Base-by-base conservation (phyloP, 2,797 vertebrate genomes). In the Allochrocebus solatus region DNA sequence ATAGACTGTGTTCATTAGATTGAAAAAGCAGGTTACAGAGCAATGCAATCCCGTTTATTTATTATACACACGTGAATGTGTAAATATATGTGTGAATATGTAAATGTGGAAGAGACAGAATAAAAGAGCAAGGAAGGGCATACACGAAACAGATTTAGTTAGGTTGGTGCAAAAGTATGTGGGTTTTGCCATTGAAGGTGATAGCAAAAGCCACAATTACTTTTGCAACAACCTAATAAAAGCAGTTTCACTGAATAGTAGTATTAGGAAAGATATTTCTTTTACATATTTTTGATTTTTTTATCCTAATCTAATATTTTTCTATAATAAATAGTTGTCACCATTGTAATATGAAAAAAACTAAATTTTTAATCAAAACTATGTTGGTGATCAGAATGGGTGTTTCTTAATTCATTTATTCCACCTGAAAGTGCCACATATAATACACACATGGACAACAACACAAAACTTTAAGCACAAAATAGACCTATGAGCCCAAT, bases 1-100 rank as follows among this genome's bases (percentile, higher is more conserved):
- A 82, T 36, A 46, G 50, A 95, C 86, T 87, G 70, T 82, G 50
- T 95, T 92, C 41, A 92, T 94, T 76, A 89, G 16, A 28, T 64
- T 95, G 19, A 83, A 97, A 89, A 70, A 8, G 30, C 26, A 91
- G 26, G 3, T 97, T 91, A 79, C 39, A 96, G 80, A 94, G 43
- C 50, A 83, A 41, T 88, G 26, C 70, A 14, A 61, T 21, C 11
- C 55, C 19, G 28, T 4, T 85, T 78, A n/a, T 79, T 28, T 88
- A 72, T 59, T 59, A 24, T 48, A 64, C 21, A 53, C 46, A 30
- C 3, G 30, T 76, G 12, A 48, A 7, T 57, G 3, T 28, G 16
- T 24, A 13, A 4, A 30, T 21, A 53, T 33, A 46, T 5, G 16
- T 41, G 41, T 28, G 13, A 55, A n/a, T 36, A 39, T 19, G 14